These are phyloP conservation scores for Dasypolia templi DNA, from an alignment of 2,888 invertebrate genomes.

Conservation along the genomic window DNA sequence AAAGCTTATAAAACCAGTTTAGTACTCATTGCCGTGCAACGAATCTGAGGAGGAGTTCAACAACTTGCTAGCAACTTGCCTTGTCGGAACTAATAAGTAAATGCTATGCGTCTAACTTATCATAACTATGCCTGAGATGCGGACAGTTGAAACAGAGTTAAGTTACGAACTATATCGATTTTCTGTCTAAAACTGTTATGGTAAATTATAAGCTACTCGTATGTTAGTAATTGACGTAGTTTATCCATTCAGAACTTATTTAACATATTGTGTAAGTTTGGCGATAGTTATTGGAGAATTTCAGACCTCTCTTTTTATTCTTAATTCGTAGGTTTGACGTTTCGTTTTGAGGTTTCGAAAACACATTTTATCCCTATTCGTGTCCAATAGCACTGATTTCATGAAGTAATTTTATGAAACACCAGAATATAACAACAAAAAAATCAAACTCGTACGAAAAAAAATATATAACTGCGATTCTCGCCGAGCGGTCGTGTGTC, in stretches of 20 bases:
- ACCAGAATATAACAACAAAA: too few relatives aligned
- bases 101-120: slow-evolving; percentile 73
- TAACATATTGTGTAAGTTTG: slow-evolving; percentile 5
- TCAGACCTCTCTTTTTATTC: not conserved
- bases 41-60: slow-evolving; percentile 61
- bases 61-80: slow-evolving; percentile 68
- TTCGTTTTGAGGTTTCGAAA: not conserved
- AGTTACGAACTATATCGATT: slow-evolving; percentile 66
- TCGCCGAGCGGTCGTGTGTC: slow-evolving; percentile 28
- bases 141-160: slow-evolving; percentile 68
- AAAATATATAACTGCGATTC: slow-evolving; percentile 34
- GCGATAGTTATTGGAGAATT: not conserved
- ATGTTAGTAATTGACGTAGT: slow-evolving; percentile 8
- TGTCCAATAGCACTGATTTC: not conserved
- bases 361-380: not conserved
- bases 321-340: not conserved
- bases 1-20: slow-evolving; percentile 65
- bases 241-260: not conserved
- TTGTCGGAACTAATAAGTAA: slow-evolving; percentile 77
- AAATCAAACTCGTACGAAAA: slow-evolving; percentile 5
- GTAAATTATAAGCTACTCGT: slow-evolving; percentile 37
- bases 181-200: slow-evolving; percentile 57
- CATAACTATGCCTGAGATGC: slow-evolving; percentile 67
- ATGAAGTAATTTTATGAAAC: not conserved
- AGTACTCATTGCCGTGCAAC: slow-evolving; percentile 65